phyloP scores from a whole-genome alignment of 2,113 vertebrate species.

The Tupaia tana region DNA sequence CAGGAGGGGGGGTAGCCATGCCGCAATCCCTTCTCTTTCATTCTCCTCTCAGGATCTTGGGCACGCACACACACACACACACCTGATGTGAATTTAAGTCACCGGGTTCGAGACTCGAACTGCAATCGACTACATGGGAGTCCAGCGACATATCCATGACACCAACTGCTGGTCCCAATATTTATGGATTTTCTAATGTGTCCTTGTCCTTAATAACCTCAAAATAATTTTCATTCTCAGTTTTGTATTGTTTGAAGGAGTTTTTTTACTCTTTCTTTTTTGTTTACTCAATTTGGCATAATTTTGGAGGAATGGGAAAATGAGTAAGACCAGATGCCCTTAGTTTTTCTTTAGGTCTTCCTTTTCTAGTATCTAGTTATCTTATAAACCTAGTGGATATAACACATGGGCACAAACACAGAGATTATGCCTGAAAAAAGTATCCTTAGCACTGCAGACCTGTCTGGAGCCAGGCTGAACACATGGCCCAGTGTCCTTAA shows the following conservation, averaged over 20 bases:
- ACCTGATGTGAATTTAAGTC: no score
- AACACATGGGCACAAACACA: neutral
- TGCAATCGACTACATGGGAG: no score
- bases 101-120: no score
- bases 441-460: neutral
- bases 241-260: neutral
- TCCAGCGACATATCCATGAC: no score
- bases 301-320: constrained; percentile 38
- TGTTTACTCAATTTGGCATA: neutral
- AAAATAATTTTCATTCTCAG: neutral
- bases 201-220: neutral
- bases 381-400: neutral
- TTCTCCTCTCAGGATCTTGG: no score
- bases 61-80: no score
- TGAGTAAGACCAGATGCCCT: neutral
- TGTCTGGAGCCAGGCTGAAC: neutral
- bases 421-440: neutral
- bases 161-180: no score
- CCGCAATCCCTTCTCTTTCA: no score
- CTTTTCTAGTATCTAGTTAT: neutral
- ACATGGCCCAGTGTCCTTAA: neutral
- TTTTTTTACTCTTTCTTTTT: constrained; percentile 2
- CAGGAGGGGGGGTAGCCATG: no score
- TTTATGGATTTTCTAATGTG: constrained; percentile 12
- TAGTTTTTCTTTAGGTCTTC: neutral